Evolutionary conservation across 2,113 vertebrate genomes (phyloP).

Genomic region (Columba janthina): DNA sequence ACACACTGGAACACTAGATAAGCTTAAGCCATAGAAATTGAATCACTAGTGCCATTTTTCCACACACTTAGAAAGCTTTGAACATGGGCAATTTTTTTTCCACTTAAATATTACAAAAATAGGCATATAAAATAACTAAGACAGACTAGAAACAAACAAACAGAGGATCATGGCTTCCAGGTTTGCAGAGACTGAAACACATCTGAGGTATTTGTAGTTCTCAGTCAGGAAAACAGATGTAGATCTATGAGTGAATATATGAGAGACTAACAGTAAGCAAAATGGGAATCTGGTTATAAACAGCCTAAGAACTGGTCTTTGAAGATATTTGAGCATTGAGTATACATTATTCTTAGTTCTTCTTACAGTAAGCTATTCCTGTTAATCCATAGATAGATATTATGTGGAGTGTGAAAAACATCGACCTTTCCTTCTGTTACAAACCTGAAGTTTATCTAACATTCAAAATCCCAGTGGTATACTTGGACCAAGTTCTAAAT

Average conservation of each 20-base stretch:
- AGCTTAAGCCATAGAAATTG: background rate
- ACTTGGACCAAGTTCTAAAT: background rate
- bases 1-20: background rate
- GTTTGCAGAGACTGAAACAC: background rate
- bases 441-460: background rate
- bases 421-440: background rate
- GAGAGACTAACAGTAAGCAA: background rate
- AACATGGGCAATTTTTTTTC: background rate
- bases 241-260: accelerated
- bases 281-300: background rate
- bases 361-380: background rate
- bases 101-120: background rate
- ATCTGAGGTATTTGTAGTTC: background rate
- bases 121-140: background rate
- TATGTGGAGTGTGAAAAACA: background rate
- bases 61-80: background rate
- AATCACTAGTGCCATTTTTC: background rate
- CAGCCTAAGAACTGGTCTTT: background rate
- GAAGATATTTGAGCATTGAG: background rate
- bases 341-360: background rate
- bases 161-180: background rate
- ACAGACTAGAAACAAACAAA: background rate
- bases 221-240: background rate
- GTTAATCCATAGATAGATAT: background rate
- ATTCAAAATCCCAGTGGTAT: background rate